Conservation (phyloP, 2,888 invertebrate genomes). For the Nemapogon koenigi region DNA sequence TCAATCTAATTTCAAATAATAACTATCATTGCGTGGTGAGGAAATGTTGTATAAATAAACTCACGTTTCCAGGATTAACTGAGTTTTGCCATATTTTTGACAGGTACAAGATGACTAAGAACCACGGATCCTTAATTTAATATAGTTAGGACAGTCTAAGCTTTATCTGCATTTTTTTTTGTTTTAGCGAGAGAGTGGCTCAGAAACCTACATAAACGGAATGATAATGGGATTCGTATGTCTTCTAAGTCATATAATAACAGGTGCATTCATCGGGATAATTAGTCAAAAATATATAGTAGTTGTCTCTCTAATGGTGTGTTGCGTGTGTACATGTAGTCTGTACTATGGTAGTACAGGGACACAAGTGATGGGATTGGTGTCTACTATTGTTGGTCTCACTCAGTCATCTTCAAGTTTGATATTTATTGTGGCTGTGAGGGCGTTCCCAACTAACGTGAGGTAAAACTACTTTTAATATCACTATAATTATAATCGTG, state of each 20-base stretch:
- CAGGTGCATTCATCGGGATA: slow-evolving; percentile 23
- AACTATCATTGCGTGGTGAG: no score
- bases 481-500: no score
- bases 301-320: slow-evolving; percentile 22
- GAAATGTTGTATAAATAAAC: no score
- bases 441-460: slow-evolving; percentile 33
- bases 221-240: slow-evolving; percentile 27
- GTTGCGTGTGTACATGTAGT: slow-evolving; percentile 22
- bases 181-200: slow-evolving; percentile 30
- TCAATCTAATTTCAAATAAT: no score
- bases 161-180: no score
- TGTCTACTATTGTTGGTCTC: slow-evolving; percentile 28
- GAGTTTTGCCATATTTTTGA: no score
- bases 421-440: slow-evolving; percentile 27
- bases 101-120: no score
- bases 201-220: slow-evolving; percentile 30
- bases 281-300: slow-evolving; percentile 28
- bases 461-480: no score
- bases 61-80: no score
- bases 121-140: no score
- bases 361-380: slow-evolving; percentile 21
- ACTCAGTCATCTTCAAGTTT: slow-evolving; percentile 29
- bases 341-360: slow-evolving; percentile 27
- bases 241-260: slow-evolving; percentile 22
- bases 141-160: no score